A percentile compares a stretch with the other conserved stretches of the same genome.
Conservation (phyloP, 64 coral and sea anemone species). For the Porites australiensis region DNA sequence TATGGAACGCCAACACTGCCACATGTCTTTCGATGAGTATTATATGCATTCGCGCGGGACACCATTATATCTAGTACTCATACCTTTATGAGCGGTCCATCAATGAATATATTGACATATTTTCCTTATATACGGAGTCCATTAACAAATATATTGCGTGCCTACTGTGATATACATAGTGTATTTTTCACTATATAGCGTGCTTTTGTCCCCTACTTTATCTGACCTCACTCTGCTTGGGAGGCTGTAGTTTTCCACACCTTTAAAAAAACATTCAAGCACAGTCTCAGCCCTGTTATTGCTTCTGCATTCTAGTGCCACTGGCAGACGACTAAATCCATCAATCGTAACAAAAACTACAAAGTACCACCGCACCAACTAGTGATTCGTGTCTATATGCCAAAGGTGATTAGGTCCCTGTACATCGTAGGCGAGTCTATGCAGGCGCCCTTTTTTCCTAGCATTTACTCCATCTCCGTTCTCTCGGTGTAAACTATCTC, state of each 20-base stretch:
- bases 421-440: slow-evolving; percentile 67
- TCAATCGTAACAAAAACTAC: slow-evolving; percentile 28
- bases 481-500: slow-evolving; percentile 26
- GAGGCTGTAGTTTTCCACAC: slow-evolving; percentile 71
- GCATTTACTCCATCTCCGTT: background rate
- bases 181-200: background rate
- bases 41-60: background rate
- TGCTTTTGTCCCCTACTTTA: slow-evolving; percentile 10
- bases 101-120: too few species aligned
- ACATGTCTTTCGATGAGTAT: too few species aligned
- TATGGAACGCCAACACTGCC: too few species aligned
- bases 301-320: slow-evolving; percentile 3
- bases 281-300: slow-evolving; percentile 33
- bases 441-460: slow-evolving; percentile 57
- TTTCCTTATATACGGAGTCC: too few species aligned
- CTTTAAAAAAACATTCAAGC: slow-evolving; percentile 43
- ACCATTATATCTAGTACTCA: background rate
- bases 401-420: slow-evolving; percentile 52
- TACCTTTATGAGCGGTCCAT: background rate
- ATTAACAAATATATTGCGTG: background rate
- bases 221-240: slow-evolving; percentile 81
- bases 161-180: background rate
- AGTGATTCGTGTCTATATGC: slow-evolving; percentile 59
- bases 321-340: slow-evolving; percentile 32
- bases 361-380: slow-evolving; percentile 46